Evolutionary conservation across 1,140 invertebrate species (phyloP).

Genomic region (Heterodera carotae): DNA sequence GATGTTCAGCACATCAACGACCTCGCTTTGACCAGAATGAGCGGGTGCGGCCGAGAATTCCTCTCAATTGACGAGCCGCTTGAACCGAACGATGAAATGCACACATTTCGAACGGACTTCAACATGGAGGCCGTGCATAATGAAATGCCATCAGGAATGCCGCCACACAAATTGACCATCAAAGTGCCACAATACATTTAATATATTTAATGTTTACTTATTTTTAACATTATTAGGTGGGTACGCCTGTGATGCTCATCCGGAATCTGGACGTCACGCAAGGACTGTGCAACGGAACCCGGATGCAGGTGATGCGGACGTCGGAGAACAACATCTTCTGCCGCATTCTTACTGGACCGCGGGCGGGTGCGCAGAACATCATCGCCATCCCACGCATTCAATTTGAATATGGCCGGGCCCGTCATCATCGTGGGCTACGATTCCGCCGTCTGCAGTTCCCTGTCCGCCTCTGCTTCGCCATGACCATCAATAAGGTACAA

Average conservation of each 20-base stretch:
- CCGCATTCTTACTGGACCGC: neutral
- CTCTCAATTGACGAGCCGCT: conserved; percentile 1
- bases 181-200: conserved; percentile 51
- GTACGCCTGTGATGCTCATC: conserved; percentile 1
- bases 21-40: neutral
- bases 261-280: conserved; percentile 6
- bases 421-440: neutral
- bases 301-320: neutral
- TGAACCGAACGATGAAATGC: conserved; percentile 1
- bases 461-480: conserved; percentile 68
- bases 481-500: conserved; percentile 69
- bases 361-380: neutral
- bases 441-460: conserved; percentile 68
- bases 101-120: neutral
- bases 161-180: conserved; percentile 65
- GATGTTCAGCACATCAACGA: conserved; percentile 8
- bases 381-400: neutral
- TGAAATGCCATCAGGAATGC: conserved; percentile 59
- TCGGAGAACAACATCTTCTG: neutral
- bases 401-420: neutral
- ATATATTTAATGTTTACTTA: neutral
- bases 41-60: neutral
- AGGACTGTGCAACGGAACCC: conserved; percentile 14
- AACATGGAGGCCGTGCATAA: conserved; percentile 42
- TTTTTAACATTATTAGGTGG: neutral